Evolutionary conservation across 2,797 vertebrate species (phyloP), one percentile per base, ranked within the genome.

Genomic region (Bradypodion ventrale): DNA sequence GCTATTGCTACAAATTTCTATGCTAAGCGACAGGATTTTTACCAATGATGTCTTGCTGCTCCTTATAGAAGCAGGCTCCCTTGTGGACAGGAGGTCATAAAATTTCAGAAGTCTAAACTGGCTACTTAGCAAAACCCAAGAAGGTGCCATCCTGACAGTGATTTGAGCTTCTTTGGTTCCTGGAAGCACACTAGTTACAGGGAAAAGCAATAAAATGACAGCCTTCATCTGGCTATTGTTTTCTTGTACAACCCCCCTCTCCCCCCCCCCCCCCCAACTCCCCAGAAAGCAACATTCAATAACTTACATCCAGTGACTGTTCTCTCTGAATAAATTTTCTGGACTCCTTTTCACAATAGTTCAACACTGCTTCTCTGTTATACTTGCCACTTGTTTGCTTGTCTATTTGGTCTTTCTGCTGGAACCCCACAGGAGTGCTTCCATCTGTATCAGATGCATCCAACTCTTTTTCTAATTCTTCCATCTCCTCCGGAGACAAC

Each of bases 401-500:
- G 25, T 97, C 96, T 0, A 92, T 94, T 92, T 95, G 97, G 7
- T 95, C 96, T 56, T 88, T 93, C 92, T 96, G 95, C 74, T 92
- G 85, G 76, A 94, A 91, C 40, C 97, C 97, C 25, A 90, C 91
- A 0, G 97, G 94, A 25, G 97, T 94, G 65, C 94, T 96, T 2
- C 96, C 96, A 2, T 97, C 97, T 0, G 97, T 86, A 85, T 99
- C 98, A 1, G 95, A 97, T 75, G 96, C 96, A 15, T 97, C 97
- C 94, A 98, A 95, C 91, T 98, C 98, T 91, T 97, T 97, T 93
- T 99, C 94, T 93, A 99, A 95, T 94, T 99, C 97, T 88, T 98
- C 97, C 97, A 99, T 92, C 94, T 99, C 98, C 94, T 99, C 98
- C 0, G 98, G 97, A 65, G 98, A 99, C 83, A 99, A 96, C 60